Percentiles rank a stretch among this genome's conserved stretches.
These are phyloP conservation scores for Cataglyphis altisquamis DNA, from an alignment of 2,888 invertebrate genomes.

Conservation along the genomic window DNA sequence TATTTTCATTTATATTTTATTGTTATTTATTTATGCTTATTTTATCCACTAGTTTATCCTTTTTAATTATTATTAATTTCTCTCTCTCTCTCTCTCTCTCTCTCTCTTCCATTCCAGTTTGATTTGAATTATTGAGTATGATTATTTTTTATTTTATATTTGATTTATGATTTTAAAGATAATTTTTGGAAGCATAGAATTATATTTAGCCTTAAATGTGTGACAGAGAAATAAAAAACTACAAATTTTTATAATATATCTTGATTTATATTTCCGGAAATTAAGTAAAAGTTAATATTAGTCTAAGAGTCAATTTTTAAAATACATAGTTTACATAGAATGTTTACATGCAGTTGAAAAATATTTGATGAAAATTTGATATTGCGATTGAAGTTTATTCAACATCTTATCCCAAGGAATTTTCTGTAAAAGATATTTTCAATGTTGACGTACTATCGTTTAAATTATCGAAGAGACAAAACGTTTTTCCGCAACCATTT, in stretches of 20 bases:
- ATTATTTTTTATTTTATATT: slow-evolving; percentile 10
- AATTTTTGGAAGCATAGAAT: neutral
- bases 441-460: slow-evolving; percentile 69
- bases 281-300: slow-evolving; percentile 8
- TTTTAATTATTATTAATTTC: slow-evolving; percentile 16
- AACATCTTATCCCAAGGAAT: slow-evolving; percentile 41
- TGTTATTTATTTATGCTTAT: neutral
- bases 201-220: slow-evolving; percentile 19
- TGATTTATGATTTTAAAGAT: slow-evolving; percentile 19
- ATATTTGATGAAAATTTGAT: slow-evolving; percentile 1
- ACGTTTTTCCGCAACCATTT: slow-evolving; percentile 59
- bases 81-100: neutral
- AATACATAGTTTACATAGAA: neutral
- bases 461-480: slow-evolving; percentile 72
- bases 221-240: neutral
- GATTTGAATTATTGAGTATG: neutral
- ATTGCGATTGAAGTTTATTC: slow-evolving; percentile 21
- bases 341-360: neutral
- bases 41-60: neutral
- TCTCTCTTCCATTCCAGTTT: neutral
- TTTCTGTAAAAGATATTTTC: slow-evolving; percentile 67
- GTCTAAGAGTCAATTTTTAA: neutral
- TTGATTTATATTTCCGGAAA: neutral
- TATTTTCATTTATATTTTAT: neutral
- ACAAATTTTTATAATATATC: neutral